Conservation (phyloP, 1,140 invertebrate species). For the Nixonia krombeini region DNA sequence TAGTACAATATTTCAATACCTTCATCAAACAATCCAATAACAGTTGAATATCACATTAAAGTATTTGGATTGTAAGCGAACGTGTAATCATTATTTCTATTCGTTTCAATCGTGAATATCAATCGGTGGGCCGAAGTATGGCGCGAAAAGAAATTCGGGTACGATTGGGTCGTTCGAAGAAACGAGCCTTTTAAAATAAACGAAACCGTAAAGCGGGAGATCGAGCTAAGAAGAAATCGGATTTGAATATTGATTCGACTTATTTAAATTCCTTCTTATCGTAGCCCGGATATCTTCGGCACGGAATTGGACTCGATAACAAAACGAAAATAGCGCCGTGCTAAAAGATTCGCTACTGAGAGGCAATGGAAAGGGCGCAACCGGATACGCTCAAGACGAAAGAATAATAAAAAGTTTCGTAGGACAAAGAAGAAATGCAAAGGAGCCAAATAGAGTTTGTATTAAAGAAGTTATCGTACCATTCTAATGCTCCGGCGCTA, state of each 20-base stretch:
- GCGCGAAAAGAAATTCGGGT: conserved; percentile 33
- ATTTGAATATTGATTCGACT: conserved; percentile 71
- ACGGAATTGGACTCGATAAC: conserved; percentile 69
- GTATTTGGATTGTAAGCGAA: too few relatives aligned
- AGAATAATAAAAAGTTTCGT: conserved; percentile 30
- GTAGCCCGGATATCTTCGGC: conserved; percentile 62
- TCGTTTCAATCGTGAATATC: conserved; percentile 47
- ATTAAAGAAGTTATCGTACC: conserved; percentile 43
- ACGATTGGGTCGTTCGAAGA: conserved; percentile 56
- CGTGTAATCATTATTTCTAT: conserved; percentile 31
- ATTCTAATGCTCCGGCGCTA: conserved; percentile 1
- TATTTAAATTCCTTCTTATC: conserved; percentile 70
- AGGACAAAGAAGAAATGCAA: conserved; percentile 50
- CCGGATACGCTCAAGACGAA: conserved; percentile 16
- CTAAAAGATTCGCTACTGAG: conserved; percentile 22
- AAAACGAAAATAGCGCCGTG: conserved; percentile 59
- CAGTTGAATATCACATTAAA: not conserved
- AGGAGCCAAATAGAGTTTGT: conserved; percentile 47
- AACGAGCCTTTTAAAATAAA: conserved; percentile 62
- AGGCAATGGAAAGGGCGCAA: conserved; percentile 32
- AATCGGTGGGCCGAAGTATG: conserved; percentile 31
- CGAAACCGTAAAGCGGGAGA: conserved; percentile 56
- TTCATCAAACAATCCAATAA: too few relatives aligned
- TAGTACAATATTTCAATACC: too few relatives aligned
- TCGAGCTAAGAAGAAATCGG: conserved; percentile 55